A percentile compares a stretch with the other conserved stretches of the same genome.
These are phyloP conservation scores for Petrocephalus microphthalmus DNA, from an alignment of 2,113 vertebrate species.

Conservation along the genomic window DNA sequence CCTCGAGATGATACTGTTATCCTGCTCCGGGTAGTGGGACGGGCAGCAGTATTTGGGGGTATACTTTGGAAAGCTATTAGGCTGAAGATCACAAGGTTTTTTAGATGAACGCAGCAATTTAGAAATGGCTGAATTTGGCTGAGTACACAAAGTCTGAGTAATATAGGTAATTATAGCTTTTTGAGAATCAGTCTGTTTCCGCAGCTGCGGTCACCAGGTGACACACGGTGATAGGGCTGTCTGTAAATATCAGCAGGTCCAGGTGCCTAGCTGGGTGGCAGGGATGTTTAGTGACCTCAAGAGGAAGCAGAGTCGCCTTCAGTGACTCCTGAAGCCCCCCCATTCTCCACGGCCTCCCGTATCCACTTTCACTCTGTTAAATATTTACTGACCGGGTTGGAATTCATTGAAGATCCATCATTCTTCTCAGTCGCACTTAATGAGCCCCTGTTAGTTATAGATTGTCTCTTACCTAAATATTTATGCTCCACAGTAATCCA, in stretches of 20 bases:
- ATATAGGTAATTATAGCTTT: not conserved
- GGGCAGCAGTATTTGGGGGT: not conserved
- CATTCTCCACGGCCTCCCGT: not conserved
- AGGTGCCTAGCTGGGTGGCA: not conserved
- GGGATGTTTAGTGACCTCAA: not conserved
- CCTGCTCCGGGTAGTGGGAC: not conserved
- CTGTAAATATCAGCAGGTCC: not conserved
- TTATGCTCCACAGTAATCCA: not conserved
- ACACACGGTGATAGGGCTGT: not conserved
- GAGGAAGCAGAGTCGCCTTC: not conserved
- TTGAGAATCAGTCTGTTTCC: not conserved
- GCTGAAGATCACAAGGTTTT: not conserved
- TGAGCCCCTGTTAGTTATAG: not conserved
- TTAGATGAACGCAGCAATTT: not conserved
- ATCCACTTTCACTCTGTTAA: not conserved
- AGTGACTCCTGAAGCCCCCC: not conserved
- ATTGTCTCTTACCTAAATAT: not conserved
- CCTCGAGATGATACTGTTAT: not conserved
- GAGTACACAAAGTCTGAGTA: not conserved
- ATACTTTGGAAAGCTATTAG: not conserved
- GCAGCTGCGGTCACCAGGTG: not conserved
- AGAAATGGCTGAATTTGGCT: not conserved
- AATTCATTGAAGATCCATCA: not conserved
- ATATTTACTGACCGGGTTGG: not conserved
- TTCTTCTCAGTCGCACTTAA: not conserved